Base-by-base conservation (phyloP, 2,888 invertebrate genomes). In the Glyphotaelius pellucidus region DNA sequence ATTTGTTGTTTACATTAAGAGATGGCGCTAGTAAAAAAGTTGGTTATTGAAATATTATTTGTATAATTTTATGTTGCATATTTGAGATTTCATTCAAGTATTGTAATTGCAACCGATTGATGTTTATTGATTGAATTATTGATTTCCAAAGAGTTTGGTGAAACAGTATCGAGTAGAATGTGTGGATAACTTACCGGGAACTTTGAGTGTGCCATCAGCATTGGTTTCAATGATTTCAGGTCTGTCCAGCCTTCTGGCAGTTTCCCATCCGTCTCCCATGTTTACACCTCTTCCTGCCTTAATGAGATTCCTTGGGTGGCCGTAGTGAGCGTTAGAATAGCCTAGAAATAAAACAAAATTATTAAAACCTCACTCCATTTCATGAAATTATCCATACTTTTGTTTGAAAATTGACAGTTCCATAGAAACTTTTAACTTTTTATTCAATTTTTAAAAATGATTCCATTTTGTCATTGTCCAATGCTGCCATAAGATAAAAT, bases 191-290 rank as follows among this genome's bases (percentile, higher is more conserved):
- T 94, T 94, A 96, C 96, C 97, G 94, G 96, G 95, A 87, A 96
- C 95, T 95, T 96, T 95, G 52, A 97, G 94, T 35, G 96, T 96
- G 35, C 97, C 97, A 93, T 96, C 95, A 0, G 95, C 95, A 92
- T 96, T 96, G 32, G 95, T 95, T 94, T 96, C 95, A 32, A 97
- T 95, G 31, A 97, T 94, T 86, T 96, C 95, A 0, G 97, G 97
- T 93, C 97, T 95, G 94, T 97, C 97, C 9, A 96, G 94, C 90
- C 97, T 95, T 91, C 97, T 94, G 0, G 97, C 97, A 0, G 97
- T 97, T 94, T 97, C 97, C 97, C 97, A 97, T 0, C 97, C 97
- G 93, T 97, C 97, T 0, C 95, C 96, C 97, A 97, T 97, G 89
- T 95, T 95, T 9, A 94, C 94, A 67, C 96, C 95, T 92, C 95